Percentiles rank a stretch among this genome's conserved stretches.
Conservation (phyloP, 2,113 vertebrate genomes). For the Corythaixoides concolor region DNA sequence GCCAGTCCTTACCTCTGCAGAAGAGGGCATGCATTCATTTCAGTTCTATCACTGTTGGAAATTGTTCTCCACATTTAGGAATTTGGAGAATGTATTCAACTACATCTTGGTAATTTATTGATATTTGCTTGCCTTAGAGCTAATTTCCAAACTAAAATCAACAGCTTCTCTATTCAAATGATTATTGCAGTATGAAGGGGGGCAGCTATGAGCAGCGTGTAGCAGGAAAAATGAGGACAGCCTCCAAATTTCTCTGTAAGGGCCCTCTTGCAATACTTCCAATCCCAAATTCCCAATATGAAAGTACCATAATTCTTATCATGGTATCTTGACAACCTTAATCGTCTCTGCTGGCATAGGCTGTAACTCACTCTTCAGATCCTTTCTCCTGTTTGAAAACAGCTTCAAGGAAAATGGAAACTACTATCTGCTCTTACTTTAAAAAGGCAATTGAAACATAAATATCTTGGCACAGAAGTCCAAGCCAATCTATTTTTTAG, state of each 20-base stretch:
- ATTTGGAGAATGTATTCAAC: neutral
- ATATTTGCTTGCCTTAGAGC: neutral
- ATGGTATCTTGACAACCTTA: slow-evolving; percentile 4
- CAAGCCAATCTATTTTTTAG: neutral
- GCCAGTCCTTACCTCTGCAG: neutral
- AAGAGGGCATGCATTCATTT: neutral
- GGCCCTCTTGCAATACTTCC: neutral
- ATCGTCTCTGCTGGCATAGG: neutral
- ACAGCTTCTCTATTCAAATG: neutral
- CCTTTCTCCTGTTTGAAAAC: neutral
- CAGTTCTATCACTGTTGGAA: neutral
- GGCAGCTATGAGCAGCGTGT: neutral
- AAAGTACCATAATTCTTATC: slow-evolving; percentile 1
- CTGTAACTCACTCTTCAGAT: neutral
- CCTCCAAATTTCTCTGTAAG: neutral
- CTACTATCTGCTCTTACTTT: slow-evolving; percentile 24
- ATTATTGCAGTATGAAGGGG: neutral
- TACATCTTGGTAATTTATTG: neutral
- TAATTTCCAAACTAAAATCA: neutral
- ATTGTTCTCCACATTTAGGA: neutral
- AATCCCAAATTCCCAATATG: neutral
- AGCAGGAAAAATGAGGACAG: neutral
- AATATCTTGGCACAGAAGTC: neutral
- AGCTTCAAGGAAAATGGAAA: slow-evolving; percentile 5
- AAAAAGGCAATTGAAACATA: slow-evolving; percentile 14